A percentile compares a stretch with the other conserved stretches of the same genome.
Evolutionary conservation across 2,888 invertebrate species (phyloP).

Genomic region (Lasioglossum lativentre): DNA sequence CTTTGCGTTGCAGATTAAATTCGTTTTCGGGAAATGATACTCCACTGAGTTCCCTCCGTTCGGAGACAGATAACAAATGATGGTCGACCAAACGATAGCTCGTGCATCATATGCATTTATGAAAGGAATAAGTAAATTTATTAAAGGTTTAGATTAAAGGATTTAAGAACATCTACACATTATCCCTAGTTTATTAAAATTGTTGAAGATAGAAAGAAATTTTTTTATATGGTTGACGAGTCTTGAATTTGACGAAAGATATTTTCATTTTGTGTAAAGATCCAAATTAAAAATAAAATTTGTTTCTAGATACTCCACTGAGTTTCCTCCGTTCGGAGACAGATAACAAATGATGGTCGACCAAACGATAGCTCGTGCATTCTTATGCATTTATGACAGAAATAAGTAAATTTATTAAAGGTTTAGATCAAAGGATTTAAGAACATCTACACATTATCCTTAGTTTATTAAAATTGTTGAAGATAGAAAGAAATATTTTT

Average conservation of each 20-base stretch:
- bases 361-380: neutral
- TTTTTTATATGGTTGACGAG: neutral
- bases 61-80: neutral
- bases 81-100: neutral
- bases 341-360: neutral
- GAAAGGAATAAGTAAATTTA: neutral
- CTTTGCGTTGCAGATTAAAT: neutral
- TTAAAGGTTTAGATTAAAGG: no score
- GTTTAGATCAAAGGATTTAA: no score
- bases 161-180: neutral
- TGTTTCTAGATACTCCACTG: neutral
- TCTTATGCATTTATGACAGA: neutral
- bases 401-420: no score
- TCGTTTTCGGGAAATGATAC: neutral
- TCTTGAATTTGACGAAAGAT: no score
- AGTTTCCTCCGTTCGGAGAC: neutral
- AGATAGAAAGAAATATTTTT: neutral
- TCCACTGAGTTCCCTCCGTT: neutral
- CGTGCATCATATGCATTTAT: neutral
- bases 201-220: neutral
- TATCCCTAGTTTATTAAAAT: neutral
- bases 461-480: neutral
- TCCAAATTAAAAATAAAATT: neutral
- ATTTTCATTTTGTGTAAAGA: no score
- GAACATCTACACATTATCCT: neutral